Conservation (phyloP, 2,113 vertebrate genomes). For the Pampusana beccarii region DNA sequence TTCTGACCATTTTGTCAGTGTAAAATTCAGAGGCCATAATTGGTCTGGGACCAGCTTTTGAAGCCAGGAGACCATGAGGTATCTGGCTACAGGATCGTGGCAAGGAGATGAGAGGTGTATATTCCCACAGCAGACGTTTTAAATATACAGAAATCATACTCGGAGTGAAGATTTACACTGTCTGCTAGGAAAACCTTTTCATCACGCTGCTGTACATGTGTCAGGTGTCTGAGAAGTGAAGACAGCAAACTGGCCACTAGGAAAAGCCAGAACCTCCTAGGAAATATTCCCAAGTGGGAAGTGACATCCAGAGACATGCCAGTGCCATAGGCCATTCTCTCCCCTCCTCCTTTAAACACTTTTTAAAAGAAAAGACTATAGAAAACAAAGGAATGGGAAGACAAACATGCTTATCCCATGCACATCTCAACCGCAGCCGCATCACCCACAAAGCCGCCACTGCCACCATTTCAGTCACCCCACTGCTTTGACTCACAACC, state of each 20-base stretch:
- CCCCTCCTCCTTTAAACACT: neutral
- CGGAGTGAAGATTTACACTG: neutral
- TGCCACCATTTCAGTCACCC: neutral
- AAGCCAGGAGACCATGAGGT: neutral
- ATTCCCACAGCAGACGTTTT: neutral
- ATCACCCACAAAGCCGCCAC: accelerated
- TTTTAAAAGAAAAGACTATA: neutral
- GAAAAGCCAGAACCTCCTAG: neutral
- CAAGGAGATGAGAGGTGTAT: neutral
- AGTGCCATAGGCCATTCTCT: accelerated
- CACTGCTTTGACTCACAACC: neutral
- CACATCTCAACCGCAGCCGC: neutral
- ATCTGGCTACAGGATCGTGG: neutral
- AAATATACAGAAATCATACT: neutral
- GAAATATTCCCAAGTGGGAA: neutral
- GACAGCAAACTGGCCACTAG: neutral
- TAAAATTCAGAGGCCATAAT: neutral
- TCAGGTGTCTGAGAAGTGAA: neutral
- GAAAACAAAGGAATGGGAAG: neutral
- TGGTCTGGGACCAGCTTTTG: neutral
- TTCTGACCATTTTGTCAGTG: neutral
- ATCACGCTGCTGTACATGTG: accelerated
- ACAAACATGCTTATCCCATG: neutral
- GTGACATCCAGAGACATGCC: neutral
- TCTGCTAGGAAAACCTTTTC: neutral